A percentile compares a stretch with the other conserved stretches of the same genome.
These are phyloP conservation scores for Furcula furcula DNA, from an alignment of 2,888 invertebrate genomes.

Conservation along the genomic window DNA sequence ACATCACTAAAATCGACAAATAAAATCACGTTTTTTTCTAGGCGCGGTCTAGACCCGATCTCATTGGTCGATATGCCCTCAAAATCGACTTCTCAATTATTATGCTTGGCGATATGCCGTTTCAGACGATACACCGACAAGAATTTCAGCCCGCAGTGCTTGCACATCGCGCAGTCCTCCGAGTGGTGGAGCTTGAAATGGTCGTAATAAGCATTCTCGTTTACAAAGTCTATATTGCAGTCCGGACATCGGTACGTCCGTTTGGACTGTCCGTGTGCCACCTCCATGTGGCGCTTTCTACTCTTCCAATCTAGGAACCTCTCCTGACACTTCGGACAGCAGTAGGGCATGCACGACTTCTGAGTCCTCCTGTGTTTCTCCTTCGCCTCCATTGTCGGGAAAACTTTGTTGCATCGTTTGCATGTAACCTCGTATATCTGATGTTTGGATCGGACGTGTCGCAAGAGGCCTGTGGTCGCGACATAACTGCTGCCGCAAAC, in stretches of 20 bases:
- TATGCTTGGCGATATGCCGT: constrained; percentile 61
- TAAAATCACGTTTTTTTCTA: no score
- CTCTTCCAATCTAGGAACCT: constrained; percentile 61
- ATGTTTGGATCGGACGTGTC: constrained; percentile 63
- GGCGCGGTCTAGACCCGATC: no score
- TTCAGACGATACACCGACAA: constrained; percentile 57
- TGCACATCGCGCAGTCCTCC: constrained; percentile 59
- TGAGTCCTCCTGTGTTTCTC: constrained; percentile 59
- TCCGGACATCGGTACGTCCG: constrained; percentile 54
- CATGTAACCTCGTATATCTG: constrained; percentile 63
- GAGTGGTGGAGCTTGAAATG: constrained; percentile 68
- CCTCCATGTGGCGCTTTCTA: constrained; percentile 62
- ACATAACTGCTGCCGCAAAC: constrained; percentile 69
- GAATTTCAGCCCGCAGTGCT: constrained; percentile 67
- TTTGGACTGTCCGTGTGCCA: constrained; percentile 53
- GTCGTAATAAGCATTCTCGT: constrained; percentile 59
- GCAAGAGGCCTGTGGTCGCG: constrained; percentile 57
- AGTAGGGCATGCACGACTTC: constrained; percentile 68
- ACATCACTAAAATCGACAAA: no score
- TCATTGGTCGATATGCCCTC: no score
- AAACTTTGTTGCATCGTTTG: constrained; percentile 58
- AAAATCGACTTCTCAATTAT: constrained; percentile 23
- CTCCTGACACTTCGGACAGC: constrained; percentile 62
- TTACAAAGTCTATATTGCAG: constrained; percentile 56
- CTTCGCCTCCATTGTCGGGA: constrained; percentile 68